Base-by-base conservation (phyloP, 2,888 invertebrate species). In the Sipunculus nudus region DNA sequence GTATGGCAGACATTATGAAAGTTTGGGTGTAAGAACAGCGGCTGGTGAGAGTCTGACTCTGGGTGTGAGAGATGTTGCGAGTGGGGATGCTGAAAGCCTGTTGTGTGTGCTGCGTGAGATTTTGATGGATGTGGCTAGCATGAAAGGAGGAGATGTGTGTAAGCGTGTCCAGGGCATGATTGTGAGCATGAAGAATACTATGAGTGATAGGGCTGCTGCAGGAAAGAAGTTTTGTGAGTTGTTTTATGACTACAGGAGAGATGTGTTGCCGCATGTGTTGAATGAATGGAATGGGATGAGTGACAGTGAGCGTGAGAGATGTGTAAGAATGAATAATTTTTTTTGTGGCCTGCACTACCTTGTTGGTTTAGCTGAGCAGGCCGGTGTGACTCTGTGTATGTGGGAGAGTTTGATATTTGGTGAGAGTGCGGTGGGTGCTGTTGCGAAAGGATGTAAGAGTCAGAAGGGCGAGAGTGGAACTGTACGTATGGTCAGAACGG, bases 271-370 rank as follows among this genome's bases (percentile, higher is more conserved):
- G n/a, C 29, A 50, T 41, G 65, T 65, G 25, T 35, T 59, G n/a
- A 43, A 2, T 16, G 53, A 56, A 23, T 60, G 57, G 62, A 26
- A 29, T 40, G 43, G 45, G 13, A 41, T 63, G 38, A 31, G 35
- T 23, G 54, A 19, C n/a, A 32, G 13, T 13, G 47, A 62, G 31
- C 26, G 41, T 31, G 32, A 32, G 10, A 55, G 48, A 35, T 50
- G 26, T 31, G 25, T 28, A 25, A 31, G 3, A 4, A 52, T 65
- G 52, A 65, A 65, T 38, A 49, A 56, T 46, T 63, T 62, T 26
- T 65, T 47, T 31, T 65, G 65, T 59, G 59, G 57, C 19, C 28
- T 65, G n/a, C 65, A 65, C 43, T 53, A 60, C 32, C 38, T 60
- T 21, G 63, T 63, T 23, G 57, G 63, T 31, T 38, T 66, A 23